Evolutionary conservation across 2,113 vertebrate species (phyloP), one percentile per base, ranked within the genome.

Genomic region (Carassius carassius): DNA sequence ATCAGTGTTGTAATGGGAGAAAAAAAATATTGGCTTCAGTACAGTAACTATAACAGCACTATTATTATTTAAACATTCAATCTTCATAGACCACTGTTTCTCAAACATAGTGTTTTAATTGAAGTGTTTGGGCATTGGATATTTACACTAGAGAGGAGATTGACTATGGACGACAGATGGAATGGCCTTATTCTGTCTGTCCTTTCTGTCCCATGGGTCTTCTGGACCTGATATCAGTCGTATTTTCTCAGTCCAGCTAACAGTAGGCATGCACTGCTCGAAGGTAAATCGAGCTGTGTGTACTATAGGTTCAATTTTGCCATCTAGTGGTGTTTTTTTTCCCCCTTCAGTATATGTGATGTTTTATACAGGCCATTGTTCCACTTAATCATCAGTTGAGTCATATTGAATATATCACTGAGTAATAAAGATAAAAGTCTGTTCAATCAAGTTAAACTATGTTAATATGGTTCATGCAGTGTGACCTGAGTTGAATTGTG

Each of bases 291-390:
- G 67, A 14, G 5, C 37, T 29, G 44, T 32, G 62, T 6, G 11
- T 35, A 54, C 23, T 10, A 72, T 10, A 75, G 58, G 69, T 73
- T 72, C 56, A n/a, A 25, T 35, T 72, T 86, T 88, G 78, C 87
- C 89, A 87, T 65, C 89, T 87, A 85, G 84, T 90, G 88, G 84
- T 69, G 17, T 51, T 51, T 65, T 37, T 37, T 60, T 65, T 37
- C 37, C 44, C 3, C 4, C 14, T 63, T 79, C n/a, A 79, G 3
- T 19, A 47, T 47, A 1, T 7, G 35, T 25, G 2, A 3, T 23
- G 13, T 14, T 62, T 21, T 35, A 63, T 69, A 29, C 44, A 49
- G 25, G 11, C 17, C 10, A 81, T 17, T 67, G 13, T 65, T 51
- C 3, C 44, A 21, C 62, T 19, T 16, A 11, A 10, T 65, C 7